Base-by-base conservation (phyloP, 2,888 invertebrate species). In the Anaspis maculata region DNA sequence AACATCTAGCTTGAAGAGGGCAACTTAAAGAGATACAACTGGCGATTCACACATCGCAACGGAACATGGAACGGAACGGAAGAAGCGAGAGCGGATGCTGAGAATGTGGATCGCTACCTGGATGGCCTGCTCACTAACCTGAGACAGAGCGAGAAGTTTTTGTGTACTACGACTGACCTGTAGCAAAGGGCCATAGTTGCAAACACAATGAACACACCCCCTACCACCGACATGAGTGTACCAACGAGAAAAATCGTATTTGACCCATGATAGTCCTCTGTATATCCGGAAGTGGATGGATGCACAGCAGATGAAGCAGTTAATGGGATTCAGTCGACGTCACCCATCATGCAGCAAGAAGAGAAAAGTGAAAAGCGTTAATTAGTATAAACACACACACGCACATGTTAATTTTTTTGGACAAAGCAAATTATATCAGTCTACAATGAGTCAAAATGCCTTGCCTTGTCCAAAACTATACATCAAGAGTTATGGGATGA, bases 161-260 rank as follows among this genome's bases (percentile, higher is more conserved):
- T 88, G 87, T 90, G 88, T 83, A 90, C 89, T 85, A 89, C 89
- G 81, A 89, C 89, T 88, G 89, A 90, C 89, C 91, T 89, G 88
- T 92, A 92, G 87, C 92, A 92, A 79, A 92, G 86, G 78, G 92
- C 92, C 86, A 92, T 86, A 79, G 90, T 84, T 77, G 92, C 90
- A 83, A 92, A 92, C 79, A 90, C 82, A 78, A 92, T 83, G 84
- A 92, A 92, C 79, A 92, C 92, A 80, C 91, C 90, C 83, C 91
- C 92, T 82, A 92, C 91, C 80, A 91, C 90, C 78, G 90, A 90
- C 83, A 92, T 91, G 79, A 92, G 88, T 76, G 89, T 87, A 79
- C 83, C 87, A 75, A 92, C 92, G 79, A 92, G 84, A 82, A 88
- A 88, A 75, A 89, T 87, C 77, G 90, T 91, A 81, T 90, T 90